These are phyloP conservation scores for Kradibia gibbosae DNA, from an alignment of 1,140 invertebrate species.

Conservation along the genomic window DNA sequence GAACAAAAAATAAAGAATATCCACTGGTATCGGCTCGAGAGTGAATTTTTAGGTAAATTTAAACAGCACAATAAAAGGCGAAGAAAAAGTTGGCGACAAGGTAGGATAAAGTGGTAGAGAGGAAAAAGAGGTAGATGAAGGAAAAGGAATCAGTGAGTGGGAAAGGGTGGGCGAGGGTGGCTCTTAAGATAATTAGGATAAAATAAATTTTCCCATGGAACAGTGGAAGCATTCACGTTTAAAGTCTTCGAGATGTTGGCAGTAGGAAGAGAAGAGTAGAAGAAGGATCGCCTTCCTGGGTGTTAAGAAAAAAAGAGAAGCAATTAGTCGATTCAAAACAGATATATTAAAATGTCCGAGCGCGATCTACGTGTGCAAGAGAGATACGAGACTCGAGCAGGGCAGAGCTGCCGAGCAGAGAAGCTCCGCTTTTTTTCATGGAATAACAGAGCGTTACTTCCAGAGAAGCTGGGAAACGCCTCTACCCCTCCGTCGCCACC, in stretches of 20 bases:
- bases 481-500: not conserved
- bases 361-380: not conserved
- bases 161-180: constrained; percentile 33
- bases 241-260: not conserved
- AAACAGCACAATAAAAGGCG: constrained; percentile 23
- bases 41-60: constrained; percentile 46
- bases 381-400: too few relatives aligned
- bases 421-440: too few relatives aligned
- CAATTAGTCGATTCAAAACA: constrained; percentile 63
- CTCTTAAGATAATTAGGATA: constrained; percentile 51
- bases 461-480: constrained; percentile 16
- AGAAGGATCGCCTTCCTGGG: constrained; percentile 51
- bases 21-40: not conserved
- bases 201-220: constrained; percentile 50
- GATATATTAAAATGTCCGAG: constrained; percentile 60
- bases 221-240: constrained; percentile 9
- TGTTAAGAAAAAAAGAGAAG: constrained; percentile 53
- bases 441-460: constrained; percentile 31
- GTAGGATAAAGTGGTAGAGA: not conserved
- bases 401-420: too few relatives aligned
- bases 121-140: not conserved
- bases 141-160: constrained; percentile 36
- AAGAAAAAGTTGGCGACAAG: not conserved
- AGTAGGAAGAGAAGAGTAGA: not conserved
- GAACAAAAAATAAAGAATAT: constrained; percentile 30